These are phyloP conservation scores for Lepidocyrtoides sp. DNA, from an alignment of 2,888 invertebrate genomes.

Conservation along the genomic window DNA sequence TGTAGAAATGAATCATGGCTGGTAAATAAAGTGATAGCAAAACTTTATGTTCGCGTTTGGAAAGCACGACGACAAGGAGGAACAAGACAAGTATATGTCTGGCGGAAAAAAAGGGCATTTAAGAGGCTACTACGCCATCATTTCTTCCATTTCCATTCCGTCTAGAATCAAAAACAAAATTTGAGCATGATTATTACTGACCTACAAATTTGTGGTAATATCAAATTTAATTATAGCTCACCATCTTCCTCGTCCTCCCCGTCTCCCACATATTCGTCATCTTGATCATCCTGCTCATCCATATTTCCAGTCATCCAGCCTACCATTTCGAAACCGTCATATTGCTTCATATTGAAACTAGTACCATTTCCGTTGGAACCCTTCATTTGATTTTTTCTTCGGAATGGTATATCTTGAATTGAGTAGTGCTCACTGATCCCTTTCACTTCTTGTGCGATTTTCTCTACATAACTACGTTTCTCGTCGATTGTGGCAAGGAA, in stretches of 20 bases:
- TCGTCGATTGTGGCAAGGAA: conserved; percentile 83
- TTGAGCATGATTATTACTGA: not conserved
- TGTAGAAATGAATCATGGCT: conserved; percentile 36
- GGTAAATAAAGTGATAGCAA: not conserved
- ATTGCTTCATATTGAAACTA: conserved; percentile 15
- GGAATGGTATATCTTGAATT: conserved; percentile 79
- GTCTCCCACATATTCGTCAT: conserved; percentile 45
- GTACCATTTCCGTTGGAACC: conserved; percentile 53
- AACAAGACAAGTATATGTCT: not conserved
- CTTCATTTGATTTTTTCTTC: conserved; percentile 80
- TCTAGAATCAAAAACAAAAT: conserved; percentile 13
- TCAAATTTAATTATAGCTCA: not conserved
- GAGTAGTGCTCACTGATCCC: conserved; percentile 79
- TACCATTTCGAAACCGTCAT: conserved; percentile 60
- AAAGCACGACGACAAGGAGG: not conserved
- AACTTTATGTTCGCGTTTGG: not conserved
- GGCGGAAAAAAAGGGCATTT: not conserved
- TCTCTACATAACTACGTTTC: conserved; percentile 81
- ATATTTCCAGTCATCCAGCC: conserved; percentile 80
- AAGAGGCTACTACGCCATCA: conserved; percentile 30
- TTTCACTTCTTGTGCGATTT: conserved; percentile 81
- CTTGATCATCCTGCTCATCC: conserved; percentile 60
- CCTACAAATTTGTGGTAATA: not conserved
- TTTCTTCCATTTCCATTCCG: conserved; percentile 72
- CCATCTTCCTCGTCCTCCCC: conserved; percentile 54